A percentile compares a stretch with the other conserved stretches of the same genome.
phyloP scores from a whole-genome alignment of 2,113 vertebrate species.

The Oncorhynchus kisutch region DNA sequence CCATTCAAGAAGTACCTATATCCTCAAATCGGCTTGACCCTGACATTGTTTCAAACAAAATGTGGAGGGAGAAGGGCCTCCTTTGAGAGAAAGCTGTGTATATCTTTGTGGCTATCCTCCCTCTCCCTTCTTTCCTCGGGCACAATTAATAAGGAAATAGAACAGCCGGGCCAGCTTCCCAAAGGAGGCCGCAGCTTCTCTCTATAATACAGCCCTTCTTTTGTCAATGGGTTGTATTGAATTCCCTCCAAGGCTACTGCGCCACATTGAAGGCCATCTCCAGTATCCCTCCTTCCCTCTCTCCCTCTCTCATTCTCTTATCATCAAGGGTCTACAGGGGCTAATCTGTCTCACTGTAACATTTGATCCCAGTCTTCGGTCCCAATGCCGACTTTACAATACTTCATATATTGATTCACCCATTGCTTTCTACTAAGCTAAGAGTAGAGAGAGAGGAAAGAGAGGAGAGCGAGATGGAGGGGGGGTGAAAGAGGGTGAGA shows the following conservation, averaged over 20 bases:
- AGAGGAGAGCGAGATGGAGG: not conserved
- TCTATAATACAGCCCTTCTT: slow-evolving; percentile 65
- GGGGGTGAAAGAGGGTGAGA: not conserved
- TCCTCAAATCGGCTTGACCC: slow-evolving; percentile 32
- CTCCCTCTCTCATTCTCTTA: slow-evolving; percentile 19
- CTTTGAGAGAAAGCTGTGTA: slow-evolving; percentile 23
- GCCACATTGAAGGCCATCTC: slow-evolving; percentile 63
- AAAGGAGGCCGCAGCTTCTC: slow-evolving; percentile 47
- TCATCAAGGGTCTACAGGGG: slow-evolving; percentile 55
- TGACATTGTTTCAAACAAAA: slow-evolving; percentile 53
- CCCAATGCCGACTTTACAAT: slow-evolving; percentile 62
- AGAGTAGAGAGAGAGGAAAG: slow-evolving; percentile 16
- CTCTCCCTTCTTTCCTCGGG: slow-evolving; percentile 62
- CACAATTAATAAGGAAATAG: slow-evolving; percentile 71
- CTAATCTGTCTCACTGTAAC: slow-evolving; percentile 65
- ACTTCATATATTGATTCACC: slow-evolving; percentile 62
- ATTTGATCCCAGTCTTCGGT: slow-evolving; percentile 52
- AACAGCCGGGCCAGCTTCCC: slow-evolving; percentile 49
- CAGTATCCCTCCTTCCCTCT: slow-evolving; percentile 42
- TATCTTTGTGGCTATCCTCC: slow-evolving; percentile 13
- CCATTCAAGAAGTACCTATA: not conserved
- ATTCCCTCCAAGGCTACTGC: slow-evolving; percentile 63
- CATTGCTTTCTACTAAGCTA: slow-evolving; percentile 12
- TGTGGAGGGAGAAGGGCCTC: slow-evolving; percentile 1
- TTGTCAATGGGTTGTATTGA: slow-evolving; percentile 70